Conservation (phyloP, 2,888 invertebrate genomes). For the Scaptomyza flava region DNA sequence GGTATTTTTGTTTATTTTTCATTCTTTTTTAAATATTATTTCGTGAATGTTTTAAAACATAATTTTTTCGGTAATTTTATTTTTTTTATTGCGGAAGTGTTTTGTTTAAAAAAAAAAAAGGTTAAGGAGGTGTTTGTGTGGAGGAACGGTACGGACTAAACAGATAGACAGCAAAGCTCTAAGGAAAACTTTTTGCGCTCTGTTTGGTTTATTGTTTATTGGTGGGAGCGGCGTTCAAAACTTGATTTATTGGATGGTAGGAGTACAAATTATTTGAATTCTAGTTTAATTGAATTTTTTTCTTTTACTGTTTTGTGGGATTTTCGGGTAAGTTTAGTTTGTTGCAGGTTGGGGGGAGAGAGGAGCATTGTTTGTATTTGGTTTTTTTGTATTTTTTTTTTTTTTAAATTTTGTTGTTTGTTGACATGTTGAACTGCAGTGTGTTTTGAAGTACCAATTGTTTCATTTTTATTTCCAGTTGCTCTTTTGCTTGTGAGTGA, state of each 20-base stretch:
- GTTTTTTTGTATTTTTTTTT: slow-evolving; percentile 19
- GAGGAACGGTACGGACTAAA: slow-evolving; percentile 74
- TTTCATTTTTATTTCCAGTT: slow-evolving; percentile 44
- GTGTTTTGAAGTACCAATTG: slow-evolving; percentile 66
- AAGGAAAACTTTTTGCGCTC: slow-evolving; percentile 52
- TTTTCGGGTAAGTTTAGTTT: slow-evolving; percentile 57
- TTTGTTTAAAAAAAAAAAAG: slow-evolving; percentile 67
- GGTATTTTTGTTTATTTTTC: slow-evolving; percentile 59
- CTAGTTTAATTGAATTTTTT: slow-evolving; percentile 53
- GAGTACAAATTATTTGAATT: slow-evolving; percentile 55
- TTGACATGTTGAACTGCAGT: slow-evolving; percentile 68
- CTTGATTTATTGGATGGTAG: slow-evolving; percentile 58
- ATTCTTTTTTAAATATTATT: slow-evolving; percentile 35
- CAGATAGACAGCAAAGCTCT: slow-evolving; percentile 63
- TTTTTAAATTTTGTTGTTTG: slow-evolving; percentile 25
- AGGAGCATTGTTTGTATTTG: slow-evolving; percentile 55
- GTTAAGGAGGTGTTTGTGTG: slow-evolving; percentile 82
- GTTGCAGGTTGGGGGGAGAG: slow-evolving; percentile 59
- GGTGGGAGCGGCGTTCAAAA: slow-evolving; percentile 76
- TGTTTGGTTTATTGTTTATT: slow-evolving; percentile 60
- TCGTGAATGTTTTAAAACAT: slow-evolving; percentile 46
- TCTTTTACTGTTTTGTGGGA: slow-evolving; percentile 49
- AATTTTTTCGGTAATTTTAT: slow-evolving; percentile 56
- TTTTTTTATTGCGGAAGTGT: slow-evolving; percentile 45
- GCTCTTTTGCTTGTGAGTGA: slow-evolving; percentile 47